Evolutionary conservation across 2,888 invertebrate genomes (phyloP), one percentile per base, ranked within the genome.

Genomic region (Acrobasis consociella): DNA sequence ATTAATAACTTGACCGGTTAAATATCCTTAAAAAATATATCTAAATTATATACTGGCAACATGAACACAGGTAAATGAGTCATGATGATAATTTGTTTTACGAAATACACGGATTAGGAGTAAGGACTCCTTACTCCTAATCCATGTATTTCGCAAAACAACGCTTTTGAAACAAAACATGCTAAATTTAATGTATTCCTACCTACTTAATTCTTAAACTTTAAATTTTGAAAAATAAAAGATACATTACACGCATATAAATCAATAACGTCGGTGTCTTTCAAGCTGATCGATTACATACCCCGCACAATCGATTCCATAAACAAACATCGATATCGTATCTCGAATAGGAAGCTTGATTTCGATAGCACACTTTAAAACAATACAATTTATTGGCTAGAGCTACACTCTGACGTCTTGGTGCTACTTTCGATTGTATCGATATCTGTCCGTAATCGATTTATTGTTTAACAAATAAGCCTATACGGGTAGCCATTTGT

Each of bases 321-420:
- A 55, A 55, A 55, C 15, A 39, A 38, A 39, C 49, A 55, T 55
- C 37, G 39, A 15, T 58, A 46, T 58, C 58, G 10, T 46, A 42
- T 49, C 17, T 49, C 15, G 17, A 58, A 49, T 58, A 46, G 58
- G 49, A 49, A 49, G 31, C 58, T 49, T 22, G 13, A 46, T 49
- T 46, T 22, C 17, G 13, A n/a, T 22, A 46, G 46, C 46, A 13
- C 13, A 10, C 39, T 16, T 3, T 46, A n/a, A 42, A 17, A 58
- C 31, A 58, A 49, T 58, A 49, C 58, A 58, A 49, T 58, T 58
- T 49, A 58, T 31, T 58, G 42, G 58, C 13, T 2, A 49, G 46
- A 8, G 58, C 13, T 2, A 49, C 17, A 8, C 39, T 46, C 46
- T 10, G 22, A 37, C 31, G 53, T 53, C 22, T 53, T 46, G 49